These are phyloP conservation scores for Trichonephila clavata DNA, from an alignment of 1,140 invertebrate genomes.

Conservation along the genomic window DNA sequence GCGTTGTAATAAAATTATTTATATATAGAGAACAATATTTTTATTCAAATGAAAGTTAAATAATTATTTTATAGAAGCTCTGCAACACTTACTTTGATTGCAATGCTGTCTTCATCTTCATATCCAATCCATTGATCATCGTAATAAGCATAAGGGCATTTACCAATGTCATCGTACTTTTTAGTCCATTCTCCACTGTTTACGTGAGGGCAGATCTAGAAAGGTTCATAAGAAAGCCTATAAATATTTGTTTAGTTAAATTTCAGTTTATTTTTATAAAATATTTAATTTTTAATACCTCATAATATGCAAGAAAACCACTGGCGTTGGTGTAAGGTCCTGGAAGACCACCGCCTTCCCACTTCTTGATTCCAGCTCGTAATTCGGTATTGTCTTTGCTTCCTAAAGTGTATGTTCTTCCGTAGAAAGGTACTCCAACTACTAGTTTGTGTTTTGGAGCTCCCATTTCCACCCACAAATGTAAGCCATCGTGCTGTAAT, in stretches of 20 bases:
- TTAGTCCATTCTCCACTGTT: constrained; percentile 88
- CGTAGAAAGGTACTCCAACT: constrained; percentile 93
- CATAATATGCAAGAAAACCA: constrained; percentile 81
- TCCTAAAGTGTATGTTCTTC: constrained; percentile 89
- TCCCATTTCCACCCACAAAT: constrained; percentile 92
- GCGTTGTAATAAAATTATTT: too few species aligned
- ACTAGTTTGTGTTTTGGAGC: constrained; percentile 93
- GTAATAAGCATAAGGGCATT: constrained; percentile 92
- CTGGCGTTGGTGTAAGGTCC: constrained; percentile 84
- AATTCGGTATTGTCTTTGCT: constrained; percentile 89
- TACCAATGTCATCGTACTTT: constrained; percentile 90
- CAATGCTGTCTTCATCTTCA: constrained; percentile 89
- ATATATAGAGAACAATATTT: too few species aligned
- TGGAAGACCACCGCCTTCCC: constrained; percentile 88
- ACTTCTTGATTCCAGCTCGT: constrained; percentile 91
- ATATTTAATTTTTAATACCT: constrained; percentile 74
- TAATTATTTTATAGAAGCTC: too few species aligned
- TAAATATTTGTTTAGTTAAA: too few species aligned
- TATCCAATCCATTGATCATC: constrained; percentile 95
- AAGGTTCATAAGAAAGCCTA: background rate
- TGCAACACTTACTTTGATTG: constrained; percentile 87
- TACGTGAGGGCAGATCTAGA: constrained; percentile 88
- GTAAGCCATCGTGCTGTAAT: constrained; percentile 89
- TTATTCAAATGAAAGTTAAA: too few species aligned
- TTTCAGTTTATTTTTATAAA: too few species aligned